Conservation (phyloP, 2,888 invertebrate species). For the Lagria hirta region DNA sequence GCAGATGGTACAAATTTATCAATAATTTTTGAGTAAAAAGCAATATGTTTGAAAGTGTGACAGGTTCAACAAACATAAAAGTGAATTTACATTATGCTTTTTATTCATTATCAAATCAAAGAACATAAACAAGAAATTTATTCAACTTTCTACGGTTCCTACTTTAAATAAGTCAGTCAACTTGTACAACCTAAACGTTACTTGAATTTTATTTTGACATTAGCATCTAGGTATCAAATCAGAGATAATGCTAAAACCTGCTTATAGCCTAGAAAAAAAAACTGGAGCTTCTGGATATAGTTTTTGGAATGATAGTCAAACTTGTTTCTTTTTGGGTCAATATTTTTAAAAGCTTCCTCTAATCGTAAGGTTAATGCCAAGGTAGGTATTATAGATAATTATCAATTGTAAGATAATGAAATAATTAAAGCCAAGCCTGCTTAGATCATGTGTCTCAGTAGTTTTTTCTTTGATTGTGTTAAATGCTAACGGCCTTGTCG, state of each 20-base stretch:
- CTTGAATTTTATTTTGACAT: too few relatives aligned
- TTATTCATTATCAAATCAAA: too few relatives aligned
- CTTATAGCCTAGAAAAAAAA: background rate
- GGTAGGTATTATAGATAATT: background rate
- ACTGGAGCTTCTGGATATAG: background rate
- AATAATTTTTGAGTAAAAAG: too few relatives aligned
- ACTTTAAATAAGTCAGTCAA: slow-evolving; percentile 11
- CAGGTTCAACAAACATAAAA: slow-evolving; percentile 1
- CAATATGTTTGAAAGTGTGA: too few relatives aligned
- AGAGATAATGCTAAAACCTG: background rate
- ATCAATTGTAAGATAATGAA: background rate
- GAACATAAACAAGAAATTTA: slow-evolving; percentile 14
- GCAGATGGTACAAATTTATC: too few relatives aligned
- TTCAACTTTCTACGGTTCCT: slow-evolving; percentile 19
- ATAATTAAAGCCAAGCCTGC: slow-evolving; percentile 36
- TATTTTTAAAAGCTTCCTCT: too few relatives aligned
- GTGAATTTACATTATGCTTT: slow-evolving; percentile 15
- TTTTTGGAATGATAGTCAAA: too few relatives aligned
- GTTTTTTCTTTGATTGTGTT: slow-evolving; percentile 35
- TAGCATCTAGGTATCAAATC: background rate
- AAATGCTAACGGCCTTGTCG: slow-evolving; percentile 50
- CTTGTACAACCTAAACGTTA: background rate
- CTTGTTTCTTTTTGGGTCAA: too few relatives aligned
- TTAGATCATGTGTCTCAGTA: slow-evolving; percentile 41
- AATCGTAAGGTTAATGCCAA: too few relatives aligned